Base-by-base conservation (phyloP, 2,888 invertebrate genomes). In the Stenurella melanura region DNA sequence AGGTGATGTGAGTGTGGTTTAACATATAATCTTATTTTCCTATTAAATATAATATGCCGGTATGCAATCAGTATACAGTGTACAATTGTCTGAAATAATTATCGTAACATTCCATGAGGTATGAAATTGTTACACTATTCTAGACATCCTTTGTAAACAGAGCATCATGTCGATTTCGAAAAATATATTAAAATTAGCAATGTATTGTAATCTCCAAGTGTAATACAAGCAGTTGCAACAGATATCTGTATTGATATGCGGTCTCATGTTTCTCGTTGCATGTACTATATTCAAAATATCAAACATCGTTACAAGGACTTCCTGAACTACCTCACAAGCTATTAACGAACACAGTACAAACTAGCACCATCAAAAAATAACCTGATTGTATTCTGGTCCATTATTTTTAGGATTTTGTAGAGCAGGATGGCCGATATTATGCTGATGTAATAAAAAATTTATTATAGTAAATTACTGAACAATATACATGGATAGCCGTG, bases 331-430 rank as follows among this genome's bases (percentile, higher is more conserved):
- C 77, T 81, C 75, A 81, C 78, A 80, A 81, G 70, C 80, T 80
- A 78, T 71, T 60, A 74, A 80, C 80, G 80, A 80, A 78, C 81
- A 81, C 81, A 81, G 72, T 76, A 81, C 81, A 81, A 80, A 80
- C 81, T 79, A 81, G 80, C 81, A 81, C 81, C 81, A 81, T 68
- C 80, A 78, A 81, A 73, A 68, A 77, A 73, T 81, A 81, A 81
- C 81, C 81, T 81, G 81, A 78, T 81, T 80, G 67, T 78, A 78
- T 74, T 81, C 80, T 71, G 77, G 78, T 81, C 81, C 81, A 69
- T 80, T 81, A 77, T 80, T 81, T 77, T 73, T 80, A 77, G 78
- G 77, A 80, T 76, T 81, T 80, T 74, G 81, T 75, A 80, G 81
- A 57, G 80, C 81, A 56, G 81, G 80, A 75, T 81, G 80, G 78